Evolutionary conservation across 64 coral and sea anemone genomes (phyloP).

Genomic region (Trachythela sp.): DNA sequence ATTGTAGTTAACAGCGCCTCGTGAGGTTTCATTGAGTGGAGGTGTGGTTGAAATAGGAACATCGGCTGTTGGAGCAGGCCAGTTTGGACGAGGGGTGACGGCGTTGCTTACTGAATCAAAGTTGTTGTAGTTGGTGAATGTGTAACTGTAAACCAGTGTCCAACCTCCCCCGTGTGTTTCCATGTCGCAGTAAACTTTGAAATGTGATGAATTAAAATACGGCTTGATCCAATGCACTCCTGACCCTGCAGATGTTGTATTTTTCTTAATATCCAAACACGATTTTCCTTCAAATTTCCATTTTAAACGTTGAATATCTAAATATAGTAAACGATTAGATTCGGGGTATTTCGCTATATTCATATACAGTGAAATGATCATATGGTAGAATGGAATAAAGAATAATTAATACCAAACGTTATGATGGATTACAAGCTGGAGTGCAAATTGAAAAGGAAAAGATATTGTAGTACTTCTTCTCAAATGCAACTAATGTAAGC

Average conservation of each 20-base stretch:
- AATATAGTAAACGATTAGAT: no score
- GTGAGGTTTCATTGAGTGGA: background rate
- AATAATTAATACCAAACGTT: no score
- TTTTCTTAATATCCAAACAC: background rate
- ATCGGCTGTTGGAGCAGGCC: background rate
- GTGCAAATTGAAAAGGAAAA: no score
- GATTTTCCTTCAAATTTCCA: background rate
- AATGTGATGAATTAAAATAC: background rate
- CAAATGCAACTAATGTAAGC: no score
- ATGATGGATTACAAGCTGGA: no score
- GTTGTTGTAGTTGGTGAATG: background rate
- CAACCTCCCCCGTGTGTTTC: background rate
- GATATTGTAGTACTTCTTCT: no score
- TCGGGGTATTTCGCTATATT: no score
- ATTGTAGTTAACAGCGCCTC: background rate
- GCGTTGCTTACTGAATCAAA: background rate
- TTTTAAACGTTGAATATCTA: no score
- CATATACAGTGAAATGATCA: no score
- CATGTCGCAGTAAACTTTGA: conserved; percentile 4
- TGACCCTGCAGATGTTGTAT: background rate
- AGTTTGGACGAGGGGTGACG: conserved; percentile 6
- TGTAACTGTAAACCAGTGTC: conserved; percentile 13
- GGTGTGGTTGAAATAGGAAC: background rate
- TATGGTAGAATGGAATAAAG: no score
- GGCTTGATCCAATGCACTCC: background rate